phyloP scores from a whole-genome alignment of 2,888 invertebrate genomes.

The Drosophila birchii region DNA sequence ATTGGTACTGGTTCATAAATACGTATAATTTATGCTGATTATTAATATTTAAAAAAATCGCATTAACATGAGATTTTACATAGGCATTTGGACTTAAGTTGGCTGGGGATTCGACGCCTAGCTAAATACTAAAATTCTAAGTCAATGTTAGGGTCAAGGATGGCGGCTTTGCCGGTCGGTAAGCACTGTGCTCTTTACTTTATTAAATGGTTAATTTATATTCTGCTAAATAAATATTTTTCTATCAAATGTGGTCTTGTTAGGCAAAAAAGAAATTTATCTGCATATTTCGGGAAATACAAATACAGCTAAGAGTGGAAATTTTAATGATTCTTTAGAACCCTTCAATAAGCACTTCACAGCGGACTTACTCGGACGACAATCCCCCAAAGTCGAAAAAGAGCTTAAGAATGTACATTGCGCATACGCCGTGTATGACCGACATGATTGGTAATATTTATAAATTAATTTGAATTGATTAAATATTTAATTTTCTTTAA shows the following conservation, averaged over 20 bases:
- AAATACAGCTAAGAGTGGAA: neutral
- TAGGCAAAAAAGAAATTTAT: no score
- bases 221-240: neutral
- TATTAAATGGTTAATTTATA: neutral
- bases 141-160: constrained; percentile 35
- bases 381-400: neutral
- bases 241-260: neutral
- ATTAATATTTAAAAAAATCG: constrained; percentile 32
- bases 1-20: constrained; percentile 18
- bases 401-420: constrained; percentile 39
- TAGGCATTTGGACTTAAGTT: constrained; percentile 22
- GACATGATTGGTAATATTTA: no score
- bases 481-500: neutral
- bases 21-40: constrained; percentile 38
- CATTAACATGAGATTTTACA: constrained; percentile 32
- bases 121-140: constrained; percentile 1
- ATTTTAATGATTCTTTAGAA: neutral
- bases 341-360: constrained; percentile 17
- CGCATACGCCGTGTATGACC: constrained; percentile 40
- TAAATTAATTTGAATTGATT: no score
- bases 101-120: neutral
- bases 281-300: no score
- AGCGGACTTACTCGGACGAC: neutral
- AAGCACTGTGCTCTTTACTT: neutral
- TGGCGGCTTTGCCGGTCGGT: neutral